Percentiles rank a stretch among this genome's conserved stretches.
These are phyloP conservation scores for Rhingia campestris DNA, from an alignment of 2,888 invertebrate species.

Conservation along the genomic window DNA sequence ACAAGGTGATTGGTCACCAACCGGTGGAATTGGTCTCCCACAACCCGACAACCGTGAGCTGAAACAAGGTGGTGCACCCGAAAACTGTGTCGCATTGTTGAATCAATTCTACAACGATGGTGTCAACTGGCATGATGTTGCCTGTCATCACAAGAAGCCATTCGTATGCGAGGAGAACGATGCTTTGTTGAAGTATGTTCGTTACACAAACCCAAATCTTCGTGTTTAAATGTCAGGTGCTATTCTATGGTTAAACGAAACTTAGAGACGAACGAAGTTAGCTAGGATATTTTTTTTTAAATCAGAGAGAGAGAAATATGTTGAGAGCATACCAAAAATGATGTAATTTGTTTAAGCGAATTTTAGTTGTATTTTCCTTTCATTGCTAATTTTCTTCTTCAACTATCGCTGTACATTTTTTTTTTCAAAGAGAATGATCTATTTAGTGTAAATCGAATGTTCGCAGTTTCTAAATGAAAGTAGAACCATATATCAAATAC, in stretches of 20 bases:
- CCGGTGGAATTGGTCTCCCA: constrained; percentile 92
- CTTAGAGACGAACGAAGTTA: constrained; percentile 30
- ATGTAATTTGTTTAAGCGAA: constrained; percentile 52
- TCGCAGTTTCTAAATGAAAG: constrained; percentile 11
- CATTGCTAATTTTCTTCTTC: constrained; percentile 28
- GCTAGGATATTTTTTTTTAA: constrained; percentile 25
- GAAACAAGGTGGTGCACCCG: constrained; percentile 91
- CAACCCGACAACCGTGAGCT: constrained; percentile 95
- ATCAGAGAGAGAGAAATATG: constrained; percentile 20
- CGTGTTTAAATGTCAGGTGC: constrained; percentile 84
- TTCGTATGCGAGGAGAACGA: constrained; percentile 95
- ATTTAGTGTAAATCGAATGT: constrained; percentile 25
- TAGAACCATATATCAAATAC: background rate
- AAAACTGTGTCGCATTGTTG: constrained; percentile 92
- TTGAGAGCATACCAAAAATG: constrained; percentile 72
- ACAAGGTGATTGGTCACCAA: constrained; percentile 94
- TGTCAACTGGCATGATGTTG: constrained; percentile 95
- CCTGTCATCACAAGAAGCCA: constrained; percentile 94
- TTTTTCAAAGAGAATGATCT: constrained; percentile 10
- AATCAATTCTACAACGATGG: constrained; percentile 96
- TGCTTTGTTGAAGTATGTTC: constrained; percentile 91
- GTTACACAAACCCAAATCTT: constrained; percentile 91
- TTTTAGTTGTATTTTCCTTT: constrained; percentile 50
- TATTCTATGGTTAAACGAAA: background rate
- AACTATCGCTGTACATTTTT: constrained; percentile 21